These are phyloP conservation scores for Elymnias hypermnestra DNA, from an alignment of 1,140 invertebrate genomes.

Conservation along the genomic window DNA sequence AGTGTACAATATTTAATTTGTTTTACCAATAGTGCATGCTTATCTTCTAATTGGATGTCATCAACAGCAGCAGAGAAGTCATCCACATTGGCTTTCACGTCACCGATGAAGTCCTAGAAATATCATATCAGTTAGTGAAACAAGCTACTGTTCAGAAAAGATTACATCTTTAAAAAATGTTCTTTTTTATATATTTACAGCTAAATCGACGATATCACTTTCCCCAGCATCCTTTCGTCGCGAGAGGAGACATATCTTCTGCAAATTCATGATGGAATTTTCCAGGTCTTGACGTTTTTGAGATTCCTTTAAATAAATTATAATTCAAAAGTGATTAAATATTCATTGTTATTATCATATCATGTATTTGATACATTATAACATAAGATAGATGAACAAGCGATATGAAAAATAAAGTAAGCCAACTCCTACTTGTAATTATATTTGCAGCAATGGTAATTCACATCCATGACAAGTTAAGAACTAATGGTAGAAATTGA, in stretches of 20 bases:
- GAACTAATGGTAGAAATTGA: too few relatives aligned
- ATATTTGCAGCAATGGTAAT: too few relatives aligned
- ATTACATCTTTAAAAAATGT: background rate
- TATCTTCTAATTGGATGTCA: conserved; percentile 16
- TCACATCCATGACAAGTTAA: too few relatives aligned
- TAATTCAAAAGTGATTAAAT: too few relatives aligned
- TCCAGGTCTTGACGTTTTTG: conserved; percentile 20
- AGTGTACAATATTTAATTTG: too few relatives aligned
- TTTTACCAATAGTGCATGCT: conserved; percentile 25
- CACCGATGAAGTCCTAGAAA: conserved; percentile 45
- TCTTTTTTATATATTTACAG: conserved; percentile 25
- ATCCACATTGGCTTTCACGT: conserved; percentile 32
- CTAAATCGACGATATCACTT: conserved; percentile 48
- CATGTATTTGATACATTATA: too few relatives aligned
- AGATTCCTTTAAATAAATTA: background rate
- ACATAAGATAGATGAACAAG: too few relatives aligned
- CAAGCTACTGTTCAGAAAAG: background rate
- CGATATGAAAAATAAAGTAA: too few relatives aligned
- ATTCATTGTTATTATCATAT: too few relatives aligned
- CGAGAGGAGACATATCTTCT: conserved; percentile 35
- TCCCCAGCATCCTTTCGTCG: conserved; percentile 19
- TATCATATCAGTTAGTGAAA: background rate
- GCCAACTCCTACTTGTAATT: too few relatives aligned
- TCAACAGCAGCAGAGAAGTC: conserved; percentile 16
- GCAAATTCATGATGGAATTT: conserved; percentile 40